These are phyloP conservation scores for Macrobrachium rosenbergii DNA, from an alignment of 1,140 invertebrate species.

Conservation along the genomic window DNA sequence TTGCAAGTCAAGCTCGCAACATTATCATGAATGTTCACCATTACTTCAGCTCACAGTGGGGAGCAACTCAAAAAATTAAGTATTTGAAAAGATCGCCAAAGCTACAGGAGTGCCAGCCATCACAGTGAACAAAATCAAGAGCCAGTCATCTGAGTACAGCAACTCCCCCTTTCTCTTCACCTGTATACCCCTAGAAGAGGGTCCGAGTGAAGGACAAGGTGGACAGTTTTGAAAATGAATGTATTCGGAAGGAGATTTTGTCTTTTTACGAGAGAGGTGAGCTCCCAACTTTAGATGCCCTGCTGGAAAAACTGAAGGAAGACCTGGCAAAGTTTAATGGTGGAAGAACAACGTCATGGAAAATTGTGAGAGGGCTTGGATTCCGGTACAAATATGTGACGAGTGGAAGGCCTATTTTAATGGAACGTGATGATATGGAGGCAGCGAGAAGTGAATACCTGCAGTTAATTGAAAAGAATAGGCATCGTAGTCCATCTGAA, in stretches of 20 bases:
- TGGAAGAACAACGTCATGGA: conserved; percentile 18
- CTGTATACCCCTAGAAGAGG: neutral
- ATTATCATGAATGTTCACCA: no score
- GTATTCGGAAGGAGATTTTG: no score
- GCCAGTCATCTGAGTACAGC: conserved; percentile 14
- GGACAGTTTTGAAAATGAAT: conserved; percentile 25
- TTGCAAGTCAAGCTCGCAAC: no score
- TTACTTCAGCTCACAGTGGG: no score
- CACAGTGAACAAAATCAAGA: neutral
- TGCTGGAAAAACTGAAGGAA: conserved; percentile 21
- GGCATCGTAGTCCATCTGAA: no score
- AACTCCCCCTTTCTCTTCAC: neutral
- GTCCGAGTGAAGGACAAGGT: neutral
- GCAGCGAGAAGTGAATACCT: conserved; percentile 15
- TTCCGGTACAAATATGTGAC: conserved; percentile 11
- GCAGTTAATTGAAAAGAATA: conserved; percentile 19
- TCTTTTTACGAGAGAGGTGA: conserved; percentile 16
- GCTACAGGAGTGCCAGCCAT: neutral
- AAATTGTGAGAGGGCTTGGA: conserved; percentile 8
- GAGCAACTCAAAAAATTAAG: neutral
- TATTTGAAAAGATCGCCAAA: no score
- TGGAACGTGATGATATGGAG: conserved; percentile 14
- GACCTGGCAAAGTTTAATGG: conserved; percentile 1
- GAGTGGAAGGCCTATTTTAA: conserved; percentile 24
- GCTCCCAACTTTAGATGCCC: conserved; percentile 17